Evolutionary conservation across 37 sponge, comb jelly and placozoan genomes (phyloP).

Genomic region (Ephydatia muelleri): DNA sequence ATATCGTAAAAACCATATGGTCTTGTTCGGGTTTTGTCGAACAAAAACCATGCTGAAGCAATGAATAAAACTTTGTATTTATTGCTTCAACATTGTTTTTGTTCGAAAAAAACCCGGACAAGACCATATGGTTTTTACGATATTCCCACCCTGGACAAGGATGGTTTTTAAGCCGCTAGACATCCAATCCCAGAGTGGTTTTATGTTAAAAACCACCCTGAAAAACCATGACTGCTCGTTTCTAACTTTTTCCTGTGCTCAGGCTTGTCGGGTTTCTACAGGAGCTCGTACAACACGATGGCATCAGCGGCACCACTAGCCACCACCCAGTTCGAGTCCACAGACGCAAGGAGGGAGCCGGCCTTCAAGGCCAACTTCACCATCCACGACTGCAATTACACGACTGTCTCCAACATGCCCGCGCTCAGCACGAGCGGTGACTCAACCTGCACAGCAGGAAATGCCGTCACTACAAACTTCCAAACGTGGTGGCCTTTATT

Average conservation of each 20-base stretch:
- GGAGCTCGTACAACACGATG: constrained; percentile 46
- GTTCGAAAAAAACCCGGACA: too few relatives aligned
- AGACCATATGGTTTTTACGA: too few relatives aligned
- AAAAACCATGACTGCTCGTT: too few relatives aligned
- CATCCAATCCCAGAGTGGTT: too few relatives aligned
- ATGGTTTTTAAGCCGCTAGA: too few relatives aligned
- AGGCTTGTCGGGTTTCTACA: constrained; percentile 67
- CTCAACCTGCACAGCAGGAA: neutral
- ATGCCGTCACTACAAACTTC: constrained; percentile 58
- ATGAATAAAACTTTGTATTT: too few relatives aligned
- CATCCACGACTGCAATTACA: constrained; percentile 34
- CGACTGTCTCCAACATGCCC: constrained; percentile 78
- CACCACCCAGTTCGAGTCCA: constrained; percentile 88
- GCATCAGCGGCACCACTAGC: constrained; percentile 50
- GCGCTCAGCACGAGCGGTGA: neutral
- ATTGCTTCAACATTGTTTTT: too few relatives aligned
- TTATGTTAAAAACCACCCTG: too few relatives aligned
- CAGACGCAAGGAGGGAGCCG: constrained; percentile 82
- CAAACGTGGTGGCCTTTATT: constrained; percentile 82
- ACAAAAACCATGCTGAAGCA: too few relatives aligned
- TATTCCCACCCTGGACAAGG: too few relatives aligned
- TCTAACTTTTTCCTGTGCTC: constrained; percentile 60
- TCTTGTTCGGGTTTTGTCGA: too few relatives aligned
- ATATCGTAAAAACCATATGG: too few relatives aligned
- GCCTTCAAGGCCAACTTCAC: constrained; percentile 78